A percentile compares a stretch with the other conserved stretches of the same genome.
Conservation (phyloP, 2,888 invertebrate genomes). For the Zeuzera pyrina region DNA sequence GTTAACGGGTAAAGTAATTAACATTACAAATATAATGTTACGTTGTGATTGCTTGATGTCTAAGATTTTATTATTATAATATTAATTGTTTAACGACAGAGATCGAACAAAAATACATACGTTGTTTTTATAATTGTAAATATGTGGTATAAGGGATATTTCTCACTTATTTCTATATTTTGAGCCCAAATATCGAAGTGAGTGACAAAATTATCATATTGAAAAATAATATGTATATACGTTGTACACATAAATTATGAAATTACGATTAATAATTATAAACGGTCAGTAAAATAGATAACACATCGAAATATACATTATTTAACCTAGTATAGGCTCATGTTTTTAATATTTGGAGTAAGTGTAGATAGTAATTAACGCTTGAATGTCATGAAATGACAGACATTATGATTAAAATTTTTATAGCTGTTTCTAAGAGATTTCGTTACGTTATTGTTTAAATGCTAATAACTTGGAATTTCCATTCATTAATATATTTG, state of each 20-base stretch:
- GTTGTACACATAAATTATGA: not conserved
- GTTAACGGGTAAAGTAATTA: not conserved
- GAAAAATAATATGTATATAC: not conserved
- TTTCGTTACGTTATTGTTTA: too few relatives aligned
- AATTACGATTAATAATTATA: conserved; percentile 4
- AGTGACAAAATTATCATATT: conserved; percentile 9
- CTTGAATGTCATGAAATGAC: too few relatives aligned
- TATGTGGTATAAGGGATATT: conserved; percentile 1
- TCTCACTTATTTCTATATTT: conserved; percentile 21
- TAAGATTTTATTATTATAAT: not conserved
- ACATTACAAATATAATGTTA: not conserved
- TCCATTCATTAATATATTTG: too few relatives aligned
- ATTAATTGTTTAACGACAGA: not conserved
- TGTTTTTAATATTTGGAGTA: too few relatives aligned
- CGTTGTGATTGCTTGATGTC: conserved; percentile 1
- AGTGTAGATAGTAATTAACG: too few relatives aligned
- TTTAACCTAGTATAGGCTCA: too few relatives aligned
- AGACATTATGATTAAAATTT: too few relatives aligned
- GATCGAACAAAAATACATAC: conserved; percentile 1
- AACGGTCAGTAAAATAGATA: conserved; percentile 5
- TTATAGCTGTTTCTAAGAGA: too few relatives aligned
- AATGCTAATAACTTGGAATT: too few relatives aligned
- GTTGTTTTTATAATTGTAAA: not conserved
- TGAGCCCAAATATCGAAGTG: conserved; percentile 28
- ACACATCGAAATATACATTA: conserved; percentile 8